Evolutionary conservation across 2,888 invertebrate species (phyloP).

Genomic region (Lutraria lutraria): DNA sequence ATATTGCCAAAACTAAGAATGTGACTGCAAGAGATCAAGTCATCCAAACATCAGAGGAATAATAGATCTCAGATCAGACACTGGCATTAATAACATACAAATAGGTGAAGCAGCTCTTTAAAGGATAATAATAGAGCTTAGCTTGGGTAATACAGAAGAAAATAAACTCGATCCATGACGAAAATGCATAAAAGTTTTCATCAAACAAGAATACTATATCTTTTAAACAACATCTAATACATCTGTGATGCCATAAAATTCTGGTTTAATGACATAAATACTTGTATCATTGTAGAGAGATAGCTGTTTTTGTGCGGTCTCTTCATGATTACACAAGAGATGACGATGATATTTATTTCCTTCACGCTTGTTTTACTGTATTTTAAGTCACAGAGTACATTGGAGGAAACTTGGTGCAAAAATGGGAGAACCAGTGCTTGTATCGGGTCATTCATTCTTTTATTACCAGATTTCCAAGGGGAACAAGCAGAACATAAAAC

Average conservation of each 20-base stretch:
- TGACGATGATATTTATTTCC: background rate
- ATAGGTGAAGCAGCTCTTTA: background rate
- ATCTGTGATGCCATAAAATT: conserved; percentile 7
- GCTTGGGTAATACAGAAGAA: background rate
- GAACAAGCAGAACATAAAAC: background rate
- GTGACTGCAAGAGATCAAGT: background rate
- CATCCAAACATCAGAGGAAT: background rate
- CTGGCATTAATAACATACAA: background rate
- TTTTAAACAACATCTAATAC: conserved; percentile 10
- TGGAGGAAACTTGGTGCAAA: background rate
- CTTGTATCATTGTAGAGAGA: conserved; percentile 25
- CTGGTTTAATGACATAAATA: conserved; percentile 15
- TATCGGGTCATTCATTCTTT: background rate
- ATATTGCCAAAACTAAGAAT: no score
- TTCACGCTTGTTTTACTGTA: conserved; percentile 14
- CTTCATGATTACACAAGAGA: conserved; percentile 10
- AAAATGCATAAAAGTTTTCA: background rate
- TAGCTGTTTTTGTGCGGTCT: conserved; percentile 15
- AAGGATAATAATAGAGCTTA: background rate
- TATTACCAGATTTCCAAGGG: background rate
- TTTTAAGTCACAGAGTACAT: background rate
- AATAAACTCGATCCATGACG: background rate
- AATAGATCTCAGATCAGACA: background rate
- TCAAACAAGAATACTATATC: conserved; percentile 14
- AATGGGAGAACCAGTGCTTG: background rate